Conservation (phyloP, 1,140 invertebrate genomes). For the Drosophila ananassae region DNA sequence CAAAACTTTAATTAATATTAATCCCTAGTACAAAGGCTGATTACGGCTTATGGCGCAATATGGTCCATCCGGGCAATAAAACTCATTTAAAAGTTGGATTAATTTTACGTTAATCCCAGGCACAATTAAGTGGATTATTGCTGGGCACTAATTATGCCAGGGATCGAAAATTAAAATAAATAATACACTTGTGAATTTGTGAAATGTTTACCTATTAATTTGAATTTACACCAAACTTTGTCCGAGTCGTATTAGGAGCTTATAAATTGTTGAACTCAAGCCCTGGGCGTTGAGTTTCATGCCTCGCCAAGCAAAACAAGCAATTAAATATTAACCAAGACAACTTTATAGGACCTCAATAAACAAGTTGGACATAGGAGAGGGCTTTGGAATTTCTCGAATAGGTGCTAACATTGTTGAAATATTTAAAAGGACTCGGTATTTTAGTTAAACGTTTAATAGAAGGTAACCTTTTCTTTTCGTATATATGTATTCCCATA, state of each 20-base stretch:
- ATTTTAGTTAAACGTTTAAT: constrained; percentile 22
- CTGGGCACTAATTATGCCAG: constrained; percentile 12
- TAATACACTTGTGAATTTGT: constrained; percentile 16
- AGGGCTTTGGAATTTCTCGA: neutral
- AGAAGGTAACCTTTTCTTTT: constrained; percentile 9
- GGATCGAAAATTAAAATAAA: constrained; percentile 33
- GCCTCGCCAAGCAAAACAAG: constrained; percentile 19
- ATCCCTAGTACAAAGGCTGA: constrained; percentile 41
- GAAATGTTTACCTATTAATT: constrained; percentile 29
- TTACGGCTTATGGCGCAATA: constrained; percentile 34
- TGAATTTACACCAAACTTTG: constrained; percentile 13
- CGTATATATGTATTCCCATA: constrained; percentile 1
- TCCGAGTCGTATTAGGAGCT: neutral
- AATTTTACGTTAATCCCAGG: constrained; percentile 37
- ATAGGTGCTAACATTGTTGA: constrained; percentile 66
- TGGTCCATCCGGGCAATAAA: constrained; percentile 7
- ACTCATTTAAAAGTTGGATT: constrained; percentile 65
- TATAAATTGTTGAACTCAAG: constrained; percentile 8
- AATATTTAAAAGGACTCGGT: constrained; percentile 59
- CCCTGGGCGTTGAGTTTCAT: neutral
- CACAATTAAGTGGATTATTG: constrained; percentile 46
- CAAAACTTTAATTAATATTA: constrained; percentile 78
- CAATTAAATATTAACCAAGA: constrained; percentile 74
- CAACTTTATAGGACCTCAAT: constrained; percentile 51
- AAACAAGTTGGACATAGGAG: constrained; percentile 43